Evolutionary conservation across 2,888 invertebrate species (phyloP), one percentile per base, ranked within the genome.

Genomic region (Drosophila bunnanda): DNA sequence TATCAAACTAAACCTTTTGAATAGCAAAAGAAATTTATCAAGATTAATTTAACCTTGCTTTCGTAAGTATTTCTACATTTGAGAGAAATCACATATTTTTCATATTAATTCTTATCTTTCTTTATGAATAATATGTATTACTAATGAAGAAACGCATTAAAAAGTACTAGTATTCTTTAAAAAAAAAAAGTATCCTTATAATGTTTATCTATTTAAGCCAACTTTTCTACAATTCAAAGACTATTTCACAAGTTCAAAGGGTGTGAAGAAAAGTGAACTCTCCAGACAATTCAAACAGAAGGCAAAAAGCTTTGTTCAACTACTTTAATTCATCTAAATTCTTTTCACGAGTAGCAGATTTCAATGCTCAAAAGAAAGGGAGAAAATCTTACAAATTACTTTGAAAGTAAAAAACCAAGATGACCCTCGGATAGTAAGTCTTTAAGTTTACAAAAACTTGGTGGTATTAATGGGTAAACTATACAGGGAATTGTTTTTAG

Each of bases 241-340:
- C 17, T 17, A 30, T 20, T 30, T 20, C 30, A 43, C 43, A 66
- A 66, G 54, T 52, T 66, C 67, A 66, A 54, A 39, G 38, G 25
- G 54, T 22, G 28, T 17, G 15, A 6, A 43, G 22, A 30, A 15
- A 25, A 56, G 20, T 17, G 4, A 25, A 38, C 38, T 17, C 46
- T 67, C 34, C 46, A 46, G 38, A 34, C 54, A 66, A 46, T 20
- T 46, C 38, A 67, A 67, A 67, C 38, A 67, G 30, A 34, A 28
- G 28, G n/a, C 41, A 17, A 64, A 48, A 13, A 12, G 30, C 46
- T 39, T 61, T 62, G 62, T 48, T 30, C 32, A 22, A 28, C 39
- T 54, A 15, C n/a, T 38, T 39, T 46, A 20, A n/a, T 66, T 46
- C 17, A 7, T 12, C 38, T 28, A 34, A 38, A 54, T 41, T 55